Evolutionary conservation across 92 coral and sea anemone genomes (phyloP).

Genomic region (Siderastrea siderea): DNA sequence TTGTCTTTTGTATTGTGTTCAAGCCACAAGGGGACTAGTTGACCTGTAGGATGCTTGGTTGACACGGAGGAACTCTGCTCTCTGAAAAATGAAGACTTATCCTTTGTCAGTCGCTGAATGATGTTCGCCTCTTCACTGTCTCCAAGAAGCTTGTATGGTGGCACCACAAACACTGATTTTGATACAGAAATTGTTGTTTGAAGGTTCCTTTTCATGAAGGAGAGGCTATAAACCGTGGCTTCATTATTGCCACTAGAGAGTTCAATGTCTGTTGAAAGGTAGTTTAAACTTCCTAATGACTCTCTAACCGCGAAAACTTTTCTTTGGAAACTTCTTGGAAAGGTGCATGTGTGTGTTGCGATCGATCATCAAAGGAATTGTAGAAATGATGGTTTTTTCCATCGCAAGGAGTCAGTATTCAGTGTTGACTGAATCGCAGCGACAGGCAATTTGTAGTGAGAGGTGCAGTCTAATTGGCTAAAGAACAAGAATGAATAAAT

Average conservation of each 20-base stretch:
- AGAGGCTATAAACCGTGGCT: conserved; percentile 8
- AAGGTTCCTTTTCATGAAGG: not conserved
- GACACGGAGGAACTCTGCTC: not conserved
- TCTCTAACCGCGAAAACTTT: not conserved
- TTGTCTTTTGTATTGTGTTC: not conserved
- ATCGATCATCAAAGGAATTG: not conserved
- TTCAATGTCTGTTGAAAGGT: conserved; percentile 17
- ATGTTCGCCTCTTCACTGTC: conserved; percentile 9
- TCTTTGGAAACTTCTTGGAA: not conserved
- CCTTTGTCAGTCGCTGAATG: not conserved
- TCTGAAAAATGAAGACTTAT: not conserved
- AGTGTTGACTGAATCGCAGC: not conserved
- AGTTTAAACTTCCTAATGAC: not conserved
- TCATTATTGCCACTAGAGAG: conserved; percentile 21
- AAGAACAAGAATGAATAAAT: not conserved
- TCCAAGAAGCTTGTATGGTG: not conserved
- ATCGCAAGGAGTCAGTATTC: not conserved
- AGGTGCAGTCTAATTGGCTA: not conserved
- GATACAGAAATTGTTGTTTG: not conserved
- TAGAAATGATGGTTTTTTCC: conserved; percentile 2
- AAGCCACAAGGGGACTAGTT: not conserved
- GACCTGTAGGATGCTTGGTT: not conserved
- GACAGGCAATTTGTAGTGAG: not conserved
- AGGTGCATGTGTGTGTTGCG: not conserved
- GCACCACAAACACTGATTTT: not conserved